A percentile compares a stretch with the other conserved stretches of the same genome.
Conservation (phyloP, 2,113 vertebrate genomes). For the Neogobius melanostomus region DNA sequence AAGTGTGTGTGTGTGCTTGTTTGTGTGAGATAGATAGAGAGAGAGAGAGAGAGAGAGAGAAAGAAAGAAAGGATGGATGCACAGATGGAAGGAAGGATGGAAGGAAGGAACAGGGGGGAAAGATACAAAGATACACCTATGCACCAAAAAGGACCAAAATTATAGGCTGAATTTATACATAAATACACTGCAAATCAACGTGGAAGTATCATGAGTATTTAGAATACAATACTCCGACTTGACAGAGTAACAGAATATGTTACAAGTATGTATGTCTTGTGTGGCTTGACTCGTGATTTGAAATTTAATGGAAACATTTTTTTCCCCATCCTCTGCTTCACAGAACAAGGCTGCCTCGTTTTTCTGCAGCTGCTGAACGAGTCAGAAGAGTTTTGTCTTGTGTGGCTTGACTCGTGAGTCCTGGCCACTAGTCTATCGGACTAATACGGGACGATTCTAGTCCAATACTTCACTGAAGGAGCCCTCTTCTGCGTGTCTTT, state of each 20-base stretch:
- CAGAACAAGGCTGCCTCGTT: conserved; percentile 61
- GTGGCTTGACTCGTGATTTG: conserved; percentile 41
- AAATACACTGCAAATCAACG: no score
- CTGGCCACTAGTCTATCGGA: background rate
- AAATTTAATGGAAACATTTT: conserved; percentile 78
- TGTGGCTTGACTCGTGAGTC: conserved; percentile 50
- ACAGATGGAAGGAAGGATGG: background rate
- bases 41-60: conserved; percentile 31
- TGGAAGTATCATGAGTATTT: no score
- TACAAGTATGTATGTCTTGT: no score
- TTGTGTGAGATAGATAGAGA: conserved; percentile 21
- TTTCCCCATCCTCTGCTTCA: conserved; percentile 45
- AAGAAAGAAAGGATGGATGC: background rate
- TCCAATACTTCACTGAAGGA: conserved; percentile 28
- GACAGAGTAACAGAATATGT: no score
- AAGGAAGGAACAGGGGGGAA: conserved; percentile 24
- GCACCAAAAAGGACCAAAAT: no score
- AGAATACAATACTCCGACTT: no score
- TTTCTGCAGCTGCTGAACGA: conserved; percentile 60
- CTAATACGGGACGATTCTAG: background rate
- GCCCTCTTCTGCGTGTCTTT: conserved; percentile 2
- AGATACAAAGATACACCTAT: conserved; percentile 51
- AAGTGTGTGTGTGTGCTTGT: background rate
- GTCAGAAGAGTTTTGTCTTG: conserved; percentile 59
- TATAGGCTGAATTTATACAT: no score